phyloP scores from a whole-genome alignment of 2,797 vertebrate species.

The Zenarchopterus dispar region DNA sequence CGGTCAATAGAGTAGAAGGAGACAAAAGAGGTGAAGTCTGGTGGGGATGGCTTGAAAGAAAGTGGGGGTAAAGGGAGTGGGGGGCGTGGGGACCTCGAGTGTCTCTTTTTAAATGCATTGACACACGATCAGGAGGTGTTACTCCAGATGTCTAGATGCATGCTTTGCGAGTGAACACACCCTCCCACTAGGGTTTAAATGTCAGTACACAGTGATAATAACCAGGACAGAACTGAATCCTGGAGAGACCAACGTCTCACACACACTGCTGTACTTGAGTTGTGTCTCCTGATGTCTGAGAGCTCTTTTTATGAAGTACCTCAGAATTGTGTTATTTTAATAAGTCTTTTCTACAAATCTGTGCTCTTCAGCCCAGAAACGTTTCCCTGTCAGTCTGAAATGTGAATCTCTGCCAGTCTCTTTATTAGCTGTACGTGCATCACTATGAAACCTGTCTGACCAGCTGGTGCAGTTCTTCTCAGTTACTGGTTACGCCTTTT shows the following conservation, averaged over 20 bases:
- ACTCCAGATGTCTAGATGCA: neutral
- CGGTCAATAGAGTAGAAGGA: slow-evolving; percentile 56
- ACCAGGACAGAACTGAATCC: slow-evolving; percentile 47
- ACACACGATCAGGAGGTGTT: slow-evolving; percentile 15
- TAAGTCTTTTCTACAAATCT: no score
- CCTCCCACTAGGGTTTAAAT: slow-evolving; percentile 21
- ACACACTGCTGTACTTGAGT: neutral
- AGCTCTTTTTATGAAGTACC: neutral
- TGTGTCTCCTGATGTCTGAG: neutral
- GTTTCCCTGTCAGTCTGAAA: slow-evolving; percentile 23
- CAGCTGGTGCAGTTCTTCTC: slow-evolving; percentile 31
- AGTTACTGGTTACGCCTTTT: neutral
- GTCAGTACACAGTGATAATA: slow-evolving; percentile 36
- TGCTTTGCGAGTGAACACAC: slow-evolving; percentile 35
- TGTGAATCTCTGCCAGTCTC: slow-evolving; percentile 24
- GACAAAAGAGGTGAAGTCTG: slow-evolving; percentile 44
- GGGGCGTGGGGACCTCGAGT: neutral
- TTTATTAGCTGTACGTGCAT: neutral
- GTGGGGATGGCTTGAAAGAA: slow-evolving; percentile 10
- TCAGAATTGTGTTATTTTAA: neutral
- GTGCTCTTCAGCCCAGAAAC: neutral
- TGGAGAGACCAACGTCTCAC: slow-evolving; percentile 9
- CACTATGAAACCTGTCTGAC: slow-evolving; percentile 63
- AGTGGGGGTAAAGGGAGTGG: no score
- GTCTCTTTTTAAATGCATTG: slow-evolving; percentile 10